Evolutionary conservation across 2,888 invertebrate species (phyloP).

Genomic region (Rambutsinella grinnellia): DNA sequence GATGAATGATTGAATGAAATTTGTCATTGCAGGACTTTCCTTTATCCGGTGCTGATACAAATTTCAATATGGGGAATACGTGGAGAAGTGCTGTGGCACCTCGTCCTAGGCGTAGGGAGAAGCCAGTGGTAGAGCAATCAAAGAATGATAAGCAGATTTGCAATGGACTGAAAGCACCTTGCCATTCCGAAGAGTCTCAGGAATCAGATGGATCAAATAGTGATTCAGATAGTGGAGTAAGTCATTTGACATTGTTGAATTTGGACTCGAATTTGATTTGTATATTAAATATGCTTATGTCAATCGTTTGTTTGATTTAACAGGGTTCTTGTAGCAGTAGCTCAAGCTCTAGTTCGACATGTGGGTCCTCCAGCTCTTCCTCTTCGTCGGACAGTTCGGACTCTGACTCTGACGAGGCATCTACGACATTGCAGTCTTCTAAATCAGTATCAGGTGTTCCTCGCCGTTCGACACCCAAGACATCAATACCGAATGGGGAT

Average conservation of each 20-base stretch:
- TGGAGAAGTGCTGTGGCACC: slow-evolving; percentile 61
- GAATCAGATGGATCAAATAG: slow-evolving; percentile 60
- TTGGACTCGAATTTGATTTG: background rate
- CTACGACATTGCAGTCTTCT: slow-evolving; percentile 35
- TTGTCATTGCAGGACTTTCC: slow-evolving; percentile 24
- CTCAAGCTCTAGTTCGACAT: slow-evolving; percentile 40
- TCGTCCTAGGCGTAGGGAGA: slow-evolving; percentile 34
- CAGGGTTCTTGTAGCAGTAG: slow-evolving; percentile 67
- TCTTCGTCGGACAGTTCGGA: slow-evolving; percentile 55
- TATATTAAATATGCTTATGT: no score
- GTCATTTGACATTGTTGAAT: background rate
- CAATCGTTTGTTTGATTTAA: no score
- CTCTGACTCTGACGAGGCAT: slow-evolving; percentile 62
- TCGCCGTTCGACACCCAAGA: background rate
- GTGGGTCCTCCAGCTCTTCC: slow-evolving; percentile 42
- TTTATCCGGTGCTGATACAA: slow-evolving; percentile 45
- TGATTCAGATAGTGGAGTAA: slow-evolving; percentile 44
- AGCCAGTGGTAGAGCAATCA: slow-evolving; percentile 38
- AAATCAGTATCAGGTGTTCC: background rate
- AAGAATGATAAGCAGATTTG: slow-evolving; percentile 58
- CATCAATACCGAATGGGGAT: slow-evolving; percentile 65
- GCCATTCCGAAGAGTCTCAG: slow-evolving; percentile 62
- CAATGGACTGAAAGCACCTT: slow-evolving; percentile 57
- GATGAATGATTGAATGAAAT: background rate
- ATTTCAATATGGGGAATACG: slow-evolving; percentile 50